Conservation (phyloP, 2,797 vertebrate species). For the Potorous gilbertii region DNA sequence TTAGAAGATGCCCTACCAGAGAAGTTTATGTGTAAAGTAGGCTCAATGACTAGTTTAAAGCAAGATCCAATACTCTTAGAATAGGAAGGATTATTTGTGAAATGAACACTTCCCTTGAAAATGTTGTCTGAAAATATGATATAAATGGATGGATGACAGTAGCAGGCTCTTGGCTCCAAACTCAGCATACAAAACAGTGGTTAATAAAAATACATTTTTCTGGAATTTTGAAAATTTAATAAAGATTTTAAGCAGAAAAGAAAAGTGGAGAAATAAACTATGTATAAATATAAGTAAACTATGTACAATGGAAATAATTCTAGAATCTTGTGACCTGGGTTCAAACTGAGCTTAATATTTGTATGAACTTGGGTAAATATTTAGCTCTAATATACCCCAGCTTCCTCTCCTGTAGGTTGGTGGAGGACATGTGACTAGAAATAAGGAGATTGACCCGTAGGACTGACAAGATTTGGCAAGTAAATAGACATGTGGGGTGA, state of each 20-base stretch:
- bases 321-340: not conserved
- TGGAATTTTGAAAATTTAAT: not conserved
- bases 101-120: not conserved
- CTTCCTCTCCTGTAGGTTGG: not conserved
- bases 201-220: too few species aligned
- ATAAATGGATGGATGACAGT: not conserved
- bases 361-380: not conserved
- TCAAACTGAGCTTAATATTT: not conserved
- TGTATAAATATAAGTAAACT: not conserved
- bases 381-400: not conserved
- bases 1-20: not conserved
- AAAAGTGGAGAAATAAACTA: not conserved
- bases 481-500: not conserved
- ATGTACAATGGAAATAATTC: not conserved
- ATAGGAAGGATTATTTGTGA: not conserved
- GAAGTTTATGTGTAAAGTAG: not conserved
- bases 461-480: not conserved
- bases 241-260: not conserved
- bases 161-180: not conserved
- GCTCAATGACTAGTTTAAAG: not conserved
- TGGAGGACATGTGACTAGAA: not conserved
- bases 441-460: not conserved
- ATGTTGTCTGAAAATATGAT: not conserved
- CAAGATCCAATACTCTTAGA: not conserved
- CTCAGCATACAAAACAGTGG: not conserved